Base-by-base conservation (phyloP, 1,140 invertebrate genomes). In the Neuroterus valhalla region DNA sequence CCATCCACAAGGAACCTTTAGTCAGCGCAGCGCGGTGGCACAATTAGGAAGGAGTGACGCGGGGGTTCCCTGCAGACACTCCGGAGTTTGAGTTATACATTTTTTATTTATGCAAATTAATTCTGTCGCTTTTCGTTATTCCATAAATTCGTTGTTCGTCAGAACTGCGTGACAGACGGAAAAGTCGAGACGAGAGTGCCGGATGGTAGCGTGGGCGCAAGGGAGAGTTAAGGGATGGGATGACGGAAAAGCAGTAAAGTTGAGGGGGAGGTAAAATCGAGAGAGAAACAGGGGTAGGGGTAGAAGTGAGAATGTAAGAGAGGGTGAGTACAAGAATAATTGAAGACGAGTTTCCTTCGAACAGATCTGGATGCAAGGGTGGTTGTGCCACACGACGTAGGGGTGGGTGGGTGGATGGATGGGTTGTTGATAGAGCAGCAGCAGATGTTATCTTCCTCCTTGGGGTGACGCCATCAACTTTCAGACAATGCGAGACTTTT, bases 401-500 rank as follows among this genome's bases (percentile, higher is more conserved):
- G 77, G 79, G 81, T 50, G 69, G 66, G 76, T 76, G 81, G 81
- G 73, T 50, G 69, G 66, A 75, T 76, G 81, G 81, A 72, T 79
- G 78, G 86, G 84, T 85, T 87, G 86, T 88, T 88, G 86, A 87
- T 87, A 86, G 85, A 86, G 84, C 86, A 85, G 84, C 87, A 87
- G 86, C 87, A 88, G 87, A 88, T 88, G 87, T 88, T 88, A 88
- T 88, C 87, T 87, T 83, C 85, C 81, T 84, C 78, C 80, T 86
- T 84, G 84, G 86, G 84, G 83, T 85, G 86, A 87, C 86, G 84
- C 85, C 84, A 86, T 89, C 87, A 87, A 88, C 87, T 89, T 88
- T 87, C 85, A 84, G 86, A 88, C 86, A 88, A 89, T 88, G 85
- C 86, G 81, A 85, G 83, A 87, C 87, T 87, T 88, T 87, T 86